Evolutionary conservation across 2,113 vertebrate species (phyloP).

Genomic region (Coracopsis vasa): DNA sequence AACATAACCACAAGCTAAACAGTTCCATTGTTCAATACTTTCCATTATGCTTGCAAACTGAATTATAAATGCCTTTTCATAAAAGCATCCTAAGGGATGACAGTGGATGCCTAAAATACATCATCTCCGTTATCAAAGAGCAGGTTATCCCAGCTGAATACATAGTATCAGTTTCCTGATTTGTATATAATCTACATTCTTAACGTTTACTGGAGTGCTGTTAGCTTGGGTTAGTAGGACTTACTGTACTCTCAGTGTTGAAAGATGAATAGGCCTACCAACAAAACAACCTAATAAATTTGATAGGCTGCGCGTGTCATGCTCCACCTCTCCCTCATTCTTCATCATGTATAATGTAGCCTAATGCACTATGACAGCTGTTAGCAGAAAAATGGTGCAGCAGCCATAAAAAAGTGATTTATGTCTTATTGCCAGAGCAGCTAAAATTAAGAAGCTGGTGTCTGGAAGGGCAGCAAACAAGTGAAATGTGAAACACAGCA

Average conservation of each 20-base stretch:
- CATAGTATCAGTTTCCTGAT: conserved; percentile 33
- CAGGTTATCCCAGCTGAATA: conserved; percentile 35
- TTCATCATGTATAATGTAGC: conserved; percentile 7
- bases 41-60: not conserved
- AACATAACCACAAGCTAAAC: conserved; percentile 12
- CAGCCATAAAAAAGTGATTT: conserved; percentile 70
- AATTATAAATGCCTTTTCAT: conserved; percentile 10
- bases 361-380: conserved; percentile 57
- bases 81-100: not conserved
- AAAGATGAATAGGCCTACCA: conserved; percentile 62
- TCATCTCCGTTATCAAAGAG: conserved; percentile 11
- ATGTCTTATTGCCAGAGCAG: conserved; percentile 48
- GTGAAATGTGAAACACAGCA: conserved; percentile 28
- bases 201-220: conserved; percentile 50
- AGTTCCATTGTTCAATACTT: not conserved
- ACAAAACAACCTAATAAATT: conserved; percentile 59
- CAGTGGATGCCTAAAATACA: conserved; percentile 5
- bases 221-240: conserved; percentile 53
- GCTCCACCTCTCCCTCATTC: conserved; percentile 32
- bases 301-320: conserved; percentile 9
- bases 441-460: conserved; percentile 50
- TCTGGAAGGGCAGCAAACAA: conserved; percentile 41
- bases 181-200: conserved; percentile 42
- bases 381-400: conserved; percentile 61
- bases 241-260: conserved; percentile 26